Base-by-base conservation (phyloP, 2,888 invertebrate genomes). In the Villa cingulata region DNA sequence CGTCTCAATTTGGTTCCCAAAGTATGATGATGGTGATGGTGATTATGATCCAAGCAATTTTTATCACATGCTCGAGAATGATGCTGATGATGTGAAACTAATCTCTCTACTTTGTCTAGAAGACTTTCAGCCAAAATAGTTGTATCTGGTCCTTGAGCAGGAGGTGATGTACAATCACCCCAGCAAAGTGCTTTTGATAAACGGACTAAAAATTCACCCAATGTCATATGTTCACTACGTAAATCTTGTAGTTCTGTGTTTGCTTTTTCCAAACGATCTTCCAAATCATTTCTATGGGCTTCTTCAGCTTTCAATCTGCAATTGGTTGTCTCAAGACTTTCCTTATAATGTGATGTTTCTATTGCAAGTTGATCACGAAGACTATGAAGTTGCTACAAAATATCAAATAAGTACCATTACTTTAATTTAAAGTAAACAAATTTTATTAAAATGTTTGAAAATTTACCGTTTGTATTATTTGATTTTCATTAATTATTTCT, bases 191-290 rank as follows among this genome's bases (percentile, higher is more conserved):
- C 83, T 59, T 83, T 76, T 53, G 86, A 83, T 52, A 94, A 70
- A 48, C 86, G 78, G 62, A 90, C 88, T 64, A 94, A 72, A 70
- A 87, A 89, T 58, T 83, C 80, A 63, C 84, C 77, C 59, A 87
- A 52, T 0, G 62, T 61, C 51, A 65, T 51, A 52, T 70, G 70
- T 47, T 70, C 70, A 17, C 61, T 60, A n/a, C 66, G 62, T n/a
- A 70, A 51, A 1, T 83, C 74, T 48, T 79, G 80, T 29, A 90
- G 73, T 62, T 92, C 91, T 0, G 81, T 75, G 58, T 90, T 88
- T 16, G 82, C 72, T 60, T 86, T 86, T 59, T 86, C 82, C 48
- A 91, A 71, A 51, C 85, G 78, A 43, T 78, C 74, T 56, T 86
- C 84, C 20, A 88, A 68, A 55, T 81, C 76, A 43, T 77, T 74